Conservation (phyloP, 92 coral and sea anemone species). For the Porites lobata region DNA sequence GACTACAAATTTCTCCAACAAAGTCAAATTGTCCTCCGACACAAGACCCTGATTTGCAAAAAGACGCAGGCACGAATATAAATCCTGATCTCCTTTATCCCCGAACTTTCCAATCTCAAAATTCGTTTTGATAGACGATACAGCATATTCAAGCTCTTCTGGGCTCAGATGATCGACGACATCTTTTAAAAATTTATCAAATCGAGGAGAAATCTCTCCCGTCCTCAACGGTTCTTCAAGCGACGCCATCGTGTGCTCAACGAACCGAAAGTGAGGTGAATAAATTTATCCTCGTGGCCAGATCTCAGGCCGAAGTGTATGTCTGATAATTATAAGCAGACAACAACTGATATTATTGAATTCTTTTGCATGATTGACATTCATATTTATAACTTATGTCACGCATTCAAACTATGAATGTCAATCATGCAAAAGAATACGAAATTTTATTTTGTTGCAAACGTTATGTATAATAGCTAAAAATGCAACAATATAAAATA, state of each 20-base stretch:
- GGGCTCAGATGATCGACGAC: neutral
- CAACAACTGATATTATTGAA: too few relatives aligned
- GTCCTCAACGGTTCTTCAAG: neutral
- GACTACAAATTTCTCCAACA: conserved; percentile 28
- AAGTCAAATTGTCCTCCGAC: conserved; percentile 34
- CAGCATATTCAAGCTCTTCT: conserved; percentile 15
- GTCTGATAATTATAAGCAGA: neutral
- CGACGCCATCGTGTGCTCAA: conserved; percentile 5
- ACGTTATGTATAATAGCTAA: too few relatives aligned
- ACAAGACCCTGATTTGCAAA: conserved; percentile 36
- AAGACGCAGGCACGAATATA: conserved; percentile 30
- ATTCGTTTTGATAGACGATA: conserved; percentile 18
- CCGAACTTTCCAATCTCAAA: conserved; percentile 8
- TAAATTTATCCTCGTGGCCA: neutral
- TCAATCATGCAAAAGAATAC: too few relatives aligned
- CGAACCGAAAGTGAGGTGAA: neutral
- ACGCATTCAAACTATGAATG: too few relatives aligned
- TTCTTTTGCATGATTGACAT: too few relatives aligned
- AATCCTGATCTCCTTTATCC: conserved; percentile 14
- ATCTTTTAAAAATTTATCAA: conserved; percentile 12
- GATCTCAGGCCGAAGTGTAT: neutral
- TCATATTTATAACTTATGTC: too few relatives aligned
- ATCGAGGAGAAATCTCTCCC: conserved; percentile 13
- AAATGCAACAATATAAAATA: too few relatives aligned
- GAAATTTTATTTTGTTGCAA: too few relatives aligned